A percentile compares a stretch with the other conserved stretches of the same genome.
phyloP scores from a whole-genome alignment of 53 echinoderm and acorn worm species.

The Antedon mediterranea region DNA sequence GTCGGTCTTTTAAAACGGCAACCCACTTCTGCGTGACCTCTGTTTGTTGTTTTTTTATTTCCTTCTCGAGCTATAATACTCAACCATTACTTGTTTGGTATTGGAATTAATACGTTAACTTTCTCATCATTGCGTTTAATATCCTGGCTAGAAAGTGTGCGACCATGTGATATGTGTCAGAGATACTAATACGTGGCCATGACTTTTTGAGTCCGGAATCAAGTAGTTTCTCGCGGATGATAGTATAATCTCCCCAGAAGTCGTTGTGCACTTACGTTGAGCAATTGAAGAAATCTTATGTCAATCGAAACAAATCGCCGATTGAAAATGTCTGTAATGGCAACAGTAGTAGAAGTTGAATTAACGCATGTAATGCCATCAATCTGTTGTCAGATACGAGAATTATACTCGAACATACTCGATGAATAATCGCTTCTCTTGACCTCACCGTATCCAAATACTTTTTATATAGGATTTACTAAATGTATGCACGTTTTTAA shows the following conservation, averaged over 20 bases:
- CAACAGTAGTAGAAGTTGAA: not conserved
- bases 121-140: not conserved
- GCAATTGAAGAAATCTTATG: not conserved
- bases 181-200: not conserved
- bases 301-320: not conserved
- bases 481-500: not conserved
- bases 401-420: not conserved
- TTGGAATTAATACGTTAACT: not conserved
- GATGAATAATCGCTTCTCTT: not conserved
- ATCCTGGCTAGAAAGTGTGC: not conserved
- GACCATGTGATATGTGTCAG: not conserved
- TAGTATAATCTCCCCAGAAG: not conserved
- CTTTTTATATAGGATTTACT: not conserved
- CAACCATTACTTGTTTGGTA: not conserved
- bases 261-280: not conserved
- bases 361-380: not conserved
- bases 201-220: not conserved
- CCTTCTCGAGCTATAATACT: not conserved
- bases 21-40: not conserved
- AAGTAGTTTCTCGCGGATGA: not conserved
- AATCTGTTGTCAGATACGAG: not conserved
- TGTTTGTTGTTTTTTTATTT: not conserved
- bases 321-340: not conserved
- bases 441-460: not conserved
- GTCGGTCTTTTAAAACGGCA: not conserved